Percentiles rank a stretch among this genome's conserved stretches.
Evolutionary conservation across 2,797 vertebrate species (phyloP).

Genomic region (Cyprinella venusta): DNA sequence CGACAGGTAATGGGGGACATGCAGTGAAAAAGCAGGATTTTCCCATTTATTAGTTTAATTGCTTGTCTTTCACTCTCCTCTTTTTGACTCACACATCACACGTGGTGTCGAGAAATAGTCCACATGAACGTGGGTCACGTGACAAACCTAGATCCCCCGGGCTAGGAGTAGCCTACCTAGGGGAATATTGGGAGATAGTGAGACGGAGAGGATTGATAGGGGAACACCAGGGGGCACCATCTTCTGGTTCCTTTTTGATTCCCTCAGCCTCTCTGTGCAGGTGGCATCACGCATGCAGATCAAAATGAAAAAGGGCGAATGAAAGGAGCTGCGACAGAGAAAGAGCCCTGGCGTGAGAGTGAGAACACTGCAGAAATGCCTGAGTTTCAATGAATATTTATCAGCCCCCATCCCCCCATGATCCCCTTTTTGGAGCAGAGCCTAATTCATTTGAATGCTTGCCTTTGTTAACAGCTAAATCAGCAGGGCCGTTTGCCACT

Average conservation of each 20-base stretch:
- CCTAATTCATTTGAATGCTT: slow-evolving; percentile 70
- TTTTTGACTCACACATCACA: slow-evolving; percentile 70
- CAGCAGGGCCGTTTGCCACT: slow-evolving; percentile 50
- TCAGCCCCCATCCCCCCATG: neutral
- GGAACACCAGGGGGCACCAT: slow-evolving; percentile 35
- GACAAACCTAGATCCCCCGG: slow-evolving; percentile 38
- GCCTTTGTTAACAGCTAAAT: slow-evolving; percentile 74
- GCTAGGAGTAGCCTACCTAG: slow-evolving; percentile 22
- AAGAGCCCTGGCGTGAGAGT: slow-evolving; percentile 42
- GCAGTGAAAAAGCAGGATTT: slow-evolving; percentile 59
- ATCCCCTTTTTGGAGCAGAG: slow-evolving; percentile 60
- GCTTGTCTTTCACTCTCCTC: slow-evolving; percentile 58
- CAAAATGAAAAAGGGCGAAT: slow-evolving; percentile 47
- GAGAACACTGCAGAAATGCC: slow-evolving; percentile 36
- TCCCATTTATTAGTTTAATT: slow-evolving; percentile 21
- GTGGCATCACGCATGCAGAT: slow-evolving; percentile 68
- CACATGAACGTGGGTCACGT: slow-evolving; percentile 70
- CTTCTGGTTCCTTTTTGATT: slow-evolving; percentile 52
- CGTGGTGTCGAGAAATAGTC: slow-evolving; percentile 66
- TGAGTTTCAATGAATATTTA: slow-evolving; percentile 48
- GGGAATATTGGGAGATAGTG: slow-evolving; percentile 30
- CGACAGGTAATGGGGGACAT: slow-evolving; percentile 52
- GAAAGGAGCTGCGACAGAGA: slow-evolving; percentile 32
- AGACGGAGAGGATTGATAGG: slow-evolving; percentile 3
- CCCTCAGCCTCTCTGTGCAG: slow-evolving; percentile 62